Evolutionary conservation across 2,113 vertebrate genomes (phyloP).

Genomic region (Hippocampus comes): DNA sequence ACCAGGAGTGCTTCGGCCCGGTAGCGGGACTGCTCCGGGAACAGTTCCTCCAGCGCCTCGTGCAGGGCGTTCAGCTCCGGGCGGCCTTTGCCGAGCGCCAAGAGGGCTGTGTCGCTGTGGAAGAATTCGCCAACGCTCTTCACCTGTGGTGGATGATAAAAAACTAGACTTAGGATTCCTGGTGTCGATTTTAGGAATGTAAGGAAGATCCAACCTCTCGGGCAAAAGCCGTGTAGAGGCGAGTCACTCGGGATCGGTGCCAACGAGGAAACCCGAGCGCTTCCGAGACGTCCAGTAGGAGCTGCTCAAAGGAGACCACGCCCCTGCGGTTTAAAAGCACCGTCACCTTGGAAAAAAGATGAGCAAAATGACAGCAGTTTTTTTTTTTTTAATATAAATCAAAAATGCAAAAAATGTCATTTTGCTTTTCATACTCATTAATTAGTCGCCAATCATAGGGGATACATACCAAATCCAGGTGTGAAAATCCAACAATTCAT

Average conservation of each 20-base stretch:
- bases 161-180: neutral
- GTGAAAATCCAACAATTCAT: too few species aligned
- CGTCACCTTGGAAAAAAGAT: slow-evolving; percentile 46
- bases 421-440: too few species aligned
- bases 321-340: slow-evolving; percentile 88
- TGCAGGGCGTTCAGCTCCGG: slow-evolving; percentile 79
- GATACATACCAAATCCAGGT: too few species aligned
- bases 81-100: slow-evolving; percentile 83
- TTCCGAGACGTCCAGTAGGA: slow-evolving; percentile 87
- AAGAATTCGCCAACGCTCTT: slow-evolving; percentile 87
- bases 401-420: too few species aligned
- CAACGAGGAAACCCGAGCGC: slow-evolving; percentile 88
- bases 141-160: slow-evolving; percentile 39
- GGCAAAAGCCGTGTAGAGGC: slow-evolving; percentile 82
- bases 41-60: slow-evolving; percentile 83
- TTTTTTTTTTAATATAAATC: too few species aligned
- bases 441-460: too few species aligned
- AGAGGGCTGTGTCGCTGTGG: slow-evolving; percentile 82
- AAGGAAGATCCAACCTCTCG: slow-evolving; percentile 56
- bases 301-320: slow-evolving; percentile 87
- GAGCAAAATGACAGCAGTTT: too few species aligned
- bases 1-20: slow-evolving; percentile 63
- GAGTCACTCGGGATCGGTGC: slow-evolving; percentile 85
- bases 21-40: slow-evolving; percentile 75
- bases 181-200: neutral